phyloP scores from a whole-genome alignment of 1,140 invertebrate genomes.

The Polypedilum vanderplanki region DNA sequence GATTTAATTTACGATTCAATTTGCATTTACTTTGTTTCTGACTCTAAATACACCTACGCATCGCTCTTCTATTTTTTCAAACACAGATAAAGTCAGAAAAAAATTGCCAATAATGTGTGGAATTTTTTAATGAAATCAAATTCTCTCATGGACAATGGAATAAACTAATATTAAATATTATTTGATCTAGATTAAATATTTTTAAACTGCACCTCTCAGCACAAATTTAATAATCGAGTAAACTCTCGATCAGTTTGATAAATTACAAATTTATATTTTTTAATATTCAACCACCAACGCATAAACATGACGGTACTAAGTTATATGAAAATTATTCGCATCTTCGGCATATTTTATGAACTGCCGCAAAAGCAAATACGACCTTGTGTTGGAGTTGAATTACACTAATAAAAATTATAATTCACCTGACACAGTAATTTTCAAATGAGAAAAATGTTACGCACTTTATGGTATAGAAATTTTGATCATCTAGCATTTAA shows the following conservation, averaged over 20 bases:
- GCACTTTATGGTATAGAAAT: too few species aligned
- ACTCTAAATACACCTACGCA: not conserved
- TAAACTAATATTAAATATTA: not conserved
- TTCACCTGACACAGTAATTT: conserved; percentile 10
- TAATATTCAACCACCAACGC: not conserved
- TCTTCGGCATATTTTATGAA: conserved; percentile 2
- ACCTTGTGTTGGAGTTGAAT: not conserved
- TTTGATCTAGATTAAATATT: conserved; percentile 16
- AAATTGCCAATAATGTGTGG: not conserved
- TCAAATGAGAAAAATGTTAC: not conserved
- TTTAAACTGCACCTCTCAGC: conserved; percentile 10
- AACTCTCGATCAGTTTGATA: too few species aligned
- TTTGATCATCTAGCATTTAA: too few species aligned
- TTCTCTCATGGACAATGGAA: not conserved
- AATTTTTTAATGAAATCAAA: not conserved
- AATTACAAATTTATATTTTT: not conserved
- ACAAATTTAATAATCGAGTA: not conserved
- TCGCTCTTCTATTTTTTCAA: not conserved
- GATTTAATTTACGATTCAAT: conserved; percentile 6
- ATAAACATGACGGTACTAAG: not conserved
- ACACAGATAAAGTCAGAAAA: not conserved
- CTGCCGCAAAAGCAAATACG: not conserved
- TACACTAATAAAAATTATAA: conserved; percentile 1
- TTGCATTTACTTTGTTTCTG: conserved; percentile 13
- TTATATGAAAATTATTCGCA: not conserved